Conservation (phyloP, 1,140 invertebrate species). For the Psilanteris sp. region DNA sequence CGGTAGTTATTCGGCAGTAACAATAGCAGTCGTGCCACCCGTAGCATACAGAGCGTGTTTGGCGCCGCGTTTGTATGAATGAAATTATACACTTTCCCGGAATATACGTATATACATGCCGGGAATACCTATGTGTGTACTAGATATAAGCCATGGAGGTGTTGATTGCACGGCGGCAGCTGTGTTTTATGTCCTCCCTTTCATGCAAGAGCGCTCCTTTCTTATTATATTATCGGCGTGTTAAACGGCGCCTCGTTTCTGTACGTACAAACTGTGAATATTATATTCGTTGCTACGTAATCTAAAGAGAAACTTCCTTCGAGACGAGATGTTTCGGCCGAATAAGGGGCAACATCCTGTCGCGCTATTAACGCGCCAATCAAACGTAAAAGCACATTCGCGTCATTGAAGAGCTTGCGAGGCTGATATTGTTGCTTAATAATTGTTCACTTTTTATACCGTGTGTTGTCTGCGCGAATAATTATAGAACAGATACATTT, state of each 20-base stretch:
- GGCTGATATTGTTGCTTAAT: constrained; percentile 12
- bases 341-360: constrained; percentile 62
- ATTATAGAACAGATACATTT: too few species aligned
- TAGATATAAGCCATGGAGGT: constrained; percentile 62
- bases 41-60: constrained; percentile 71
- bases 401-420: constrained; percentile 22
- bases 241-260: constrained; percentile 73
- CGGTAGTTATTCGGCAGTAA: constrained; percentile 74
- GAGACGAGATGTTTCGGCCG: constrained; percentile 58
- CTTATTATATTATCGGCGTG: constrained; percentile 76
- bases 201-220: constrained; percentile 63
- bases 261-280: constrained; percentile 75
- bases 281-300: constrained; percentile 68
- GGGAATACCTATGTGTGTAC: constrained; percentile 58
- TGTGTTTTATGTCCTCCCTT: constrained; percentile 68
- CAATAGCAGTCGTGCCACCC: constrained; percentile 77
- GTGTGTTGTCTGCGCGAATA: too few species aligned
- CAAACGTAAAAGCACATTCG: constrained; percentile 38
- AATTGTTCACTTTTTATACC: too few species aligned
- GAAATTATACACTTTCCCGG: constrained; percentile 79
- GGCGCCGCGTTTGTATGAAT: constrained; percentile 76
- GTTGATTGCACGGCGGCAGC: constrained; percentile 68
- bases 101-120: constrained; percentile 64
- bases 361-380: constrained; percentile 55
- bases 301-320: constrained; percentile 61